Evolutionary conservation across 1,140 invertebrate genomes (phyloP), one percentile per base, ranked within the genome.

Genomic region (Drosophila cardini): DNA sequence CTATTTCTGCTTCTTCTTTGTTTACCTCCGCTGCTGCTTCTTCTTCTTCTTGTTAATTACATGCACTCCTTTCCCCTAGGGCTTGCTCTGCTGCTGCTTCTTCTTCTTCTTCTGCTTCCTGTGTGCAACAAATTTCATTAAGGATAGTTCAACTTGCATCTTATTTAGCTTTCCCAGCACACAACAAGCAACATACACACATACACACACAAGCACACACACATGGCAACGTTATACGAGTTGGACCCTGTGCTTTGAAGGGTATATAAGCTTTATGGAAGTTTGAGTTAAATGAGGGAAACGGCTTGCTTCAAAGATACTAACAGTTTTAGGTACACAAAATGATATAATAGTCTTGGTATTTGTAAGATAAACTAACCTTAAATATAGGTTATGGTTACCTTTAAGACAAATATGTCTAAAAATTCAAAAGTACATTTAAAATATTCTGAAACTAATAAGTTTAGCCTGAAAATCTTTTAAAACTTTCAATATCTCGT

Each of bases 11-110:
- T 21, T 36, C 11, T 45, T 52, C 15, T 63, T 10, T 36, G 21
- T 4, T 26, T 26, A 26, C 21, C 21, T 26, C 21, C 5, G 21
- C 21, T n/a, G 26, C 34, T 21, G 36, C 11, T 42, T 52, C n/a
- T 21, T 40, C 11, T 42, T 52, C n/a, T 60, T 10, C 36, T 30
- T 67, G 26, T 64, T 76, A 86, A 86, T 82, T 76, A 68, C 57
- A 71, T 80, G 53, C 69, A 74, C 65, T 61, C 63, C 7, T 26
- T 16, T 38, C n/a, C 8, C 10, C 26, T 26, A 4, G 45, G 26
- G 9, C 18, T 8, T 50, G 13, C 46, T 46, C 26, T 15, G 16
- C 26, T 26, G n/a, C n/a, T n/a, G n/a, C n/a, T n/a, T n/a, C n/a
- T n/a, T n/a, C n/a, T n/a, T n/a, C n/a, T 38, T 38, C 30, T 18